Evolutionary conservation across 64 coral and sea anemone genomes (phyloP), one percentile per base, ranked within the genome.

Genomic region (Pocillopora damicornis): DNA sequence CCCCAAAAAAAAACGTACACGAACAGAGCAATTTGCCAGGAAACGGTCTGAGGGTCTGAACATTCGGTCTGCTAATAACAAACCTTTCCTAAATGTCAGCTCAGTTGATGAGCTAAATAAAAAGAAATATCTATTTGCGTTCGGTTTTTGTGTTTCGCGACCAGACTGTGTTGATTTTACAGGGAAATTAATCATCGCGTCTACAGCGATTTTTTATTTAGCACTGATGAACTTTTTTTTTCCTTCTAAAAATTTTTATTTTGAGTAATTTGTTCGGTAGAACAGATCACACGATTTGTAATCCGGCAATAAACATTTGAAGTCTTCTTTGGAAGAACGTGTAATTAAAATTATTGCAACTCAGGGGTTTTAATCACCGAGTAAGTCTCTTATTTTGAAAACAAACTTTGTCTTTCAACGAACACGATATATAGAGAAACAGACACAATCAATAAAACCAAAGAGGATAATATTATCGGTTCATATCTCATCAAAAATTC

Each of bases 341-440:
- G 25, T 71, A 30, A 71, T 71, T 71, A 30, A 25, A 10, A 67
- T 71, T 71, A 71, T 23, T 71, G 67, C 20, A 71, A 10, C 25
- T 71, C n/a, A 71, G 67, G 25, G 67, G 67, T 23, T 71, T 59
- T 75, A 74, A 38, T 75, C 22, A 65, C 9, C 67, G 9, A 15
- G 23, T 89, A 51, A 61, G 22, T 37, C 78, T 73, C 71, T 17
- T 80, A 63, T 61, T 90, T 90, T 16, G 57, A 79, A 62, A 90
- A 82, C 61, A 90, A 90, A 75, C 88, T 90, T 42, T 90, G 77
- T 22, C 88, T 61, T 81, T 90, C 88, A 73, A 90, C 57, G 59
- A 90, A 82, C 0, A 90, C 79, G 61, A 90, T 90, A 20, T 90
- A 90, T 11, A 90, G 23, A n/a, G 88, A 83, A 15, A 90, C 78